Conservation (phyloP, 2,888 invertebrate species). For the Tholera decimalis region DNA sequence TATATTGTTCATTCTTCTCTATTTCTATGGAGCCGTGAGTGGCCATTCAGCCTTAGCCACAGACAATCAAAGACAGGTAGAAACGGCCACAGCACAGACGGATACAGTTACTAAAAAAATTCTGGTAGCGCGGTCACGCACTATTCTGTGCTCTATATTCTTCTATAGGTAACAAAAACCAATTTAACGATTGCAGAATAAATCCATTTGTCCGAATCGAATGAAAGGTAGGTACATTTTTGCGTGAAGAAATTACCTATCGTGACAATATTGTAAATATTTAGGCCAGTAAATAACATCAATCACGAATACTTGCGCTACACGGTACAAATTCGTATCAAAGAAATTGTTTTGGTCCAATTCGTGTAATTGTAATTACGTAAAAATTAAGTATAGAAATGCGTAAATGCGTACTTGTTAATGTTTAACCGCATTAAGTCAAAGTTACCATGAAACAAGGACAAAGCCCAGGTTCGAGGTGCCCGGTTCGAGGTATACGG, state of each 20-base stretch:
- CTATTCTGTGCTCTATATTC: background rate
- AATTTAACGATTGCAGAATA: conserved; percentile 51
- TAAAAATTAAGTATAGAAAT: too few relatives aligned
- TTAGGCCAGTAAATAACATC: conserved; percentile 66
- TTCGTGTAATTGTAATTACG: conserved; percentile 16
- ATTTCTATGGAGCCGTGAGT: too few relatives aligned
- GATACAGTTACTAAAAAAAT: too few relatives aligned
- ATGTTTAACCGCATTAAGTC: background rate
- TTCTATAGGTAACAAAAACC: conserved; percentile 4
- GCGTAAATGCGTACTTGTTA: too few relatives aligned
- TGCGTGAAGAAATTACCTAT: conserved; percentile 65
- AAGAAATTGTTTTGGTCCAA: conserved; percentile 23
- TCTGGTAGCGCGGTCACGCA: background rate
- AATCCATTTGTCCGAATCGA: conserved; percentile 59
- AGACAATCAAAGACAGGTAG: too few relatives aligned
- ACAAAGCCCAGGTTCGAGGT: too few relatives aligned
- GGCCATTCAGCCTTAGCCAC: too few relatives aligned
- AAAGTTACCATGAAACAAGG: too few relatives aligned
- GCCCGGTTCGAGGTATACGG: too few relatives aligned
- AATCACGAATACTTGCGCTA: conserved; percentile 62
- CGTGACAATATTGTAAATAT: conserved; percentile 63
- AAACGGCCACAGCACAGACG: too few relatives aligned
- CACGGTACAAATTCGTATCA: conserved; percentile 34
- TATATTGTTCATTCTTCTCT: too few relatives aligned
- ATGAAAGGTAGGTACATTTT: conserved; percentile 59